Base-by-base conservation (phyloP, 2,888 invertebrate species). In the Chrysolina oricalcia region DNA sequence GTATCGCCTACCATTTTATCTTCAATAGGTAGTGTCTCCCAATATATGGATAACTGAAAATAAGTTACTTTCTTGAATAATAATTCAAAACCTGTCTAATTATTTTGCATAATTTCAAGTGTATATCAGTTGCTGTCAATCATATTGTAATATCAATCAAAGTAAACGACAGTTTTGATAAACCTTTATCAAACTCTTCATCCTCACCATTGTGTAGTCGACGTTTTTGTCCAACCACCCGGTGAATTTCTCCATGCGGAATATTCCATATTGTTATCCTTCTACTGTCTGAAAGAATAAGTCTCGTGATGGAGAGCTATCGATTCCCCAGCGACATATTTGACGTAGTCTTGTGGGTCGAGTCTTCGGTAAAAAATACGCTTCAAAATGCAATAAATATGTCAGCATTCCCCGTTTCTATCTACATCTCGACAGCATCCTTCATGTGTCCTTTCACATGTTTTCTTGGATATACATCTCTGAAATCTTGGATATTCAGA, bases 321-420 rank as follows among this genome's bases (percentile, higher is more conserved):
- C 21, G 21, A 13, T 53, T 53, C 13, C 13, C 53, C 53, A 53
- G n/a, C 48, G 48, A 17, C 17, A 48, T 48, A 17, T 53, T 23
- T 10, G 17, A 13, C 53, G 23, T 53, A 53, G 10, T 53, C 53
- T 53, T 43, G 1, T 1, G 13, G 21, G 15, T 21, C 21, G 13
- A 23, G 53, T 21, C 53, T 53, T 53, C 5, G 2, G 19, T 21
- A 53, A 53, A 21, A 21, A 21, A 17, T 10, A 11, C 5, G 13
- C 13, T 53, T 19, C 53, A 53, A 13, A 53, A 19, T 53, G 21
- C 53, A 23, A 53, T 53, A 53, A 53, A 53, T 53, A 53, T 53
- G 53, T 53, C 23, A 53, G 53, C 11, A 21, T 53, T 13, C 5
- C 5, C 23, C 13, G 19, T 53, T 53, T 21, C 21, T 53, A 53